phyloP scores from a whole-genome alignment of 2,797 vertebrate species.

The Protosalanx chinensis region DNA sequence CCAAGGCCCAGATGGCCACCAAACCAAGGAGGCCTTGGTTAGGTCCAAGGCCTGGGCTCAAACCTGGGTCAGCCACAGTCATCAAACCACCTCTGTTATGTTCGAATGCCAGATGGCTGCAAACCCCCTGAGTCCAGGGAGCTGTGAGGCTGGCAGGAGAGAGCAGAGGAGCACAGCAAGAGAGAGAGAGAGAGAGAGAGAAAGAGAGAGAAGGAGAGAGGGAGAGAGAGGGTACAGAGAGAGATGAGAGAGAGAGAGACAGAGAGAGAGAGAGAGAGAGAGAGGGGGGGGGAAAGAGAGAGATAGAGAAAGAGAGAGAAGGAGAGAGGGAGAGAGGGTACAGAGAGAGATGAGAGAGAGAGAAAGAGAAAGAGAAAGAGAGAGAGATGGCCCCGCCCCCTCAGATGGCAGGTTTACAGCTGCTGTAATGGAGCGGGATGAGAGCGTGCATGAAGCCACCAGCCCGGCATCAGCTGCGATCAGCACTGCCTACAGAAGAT shows the following conservation, averaged over 20 bases:
- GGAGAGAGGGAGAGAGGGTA: not conserved
- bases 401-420: slow-evolving; percentile 55
- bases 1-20: slow-evolving; percentile 42
- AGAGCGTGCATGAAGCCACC: slow-evolving; percentile 31
- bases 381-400: slow-evolving; percentile 25
- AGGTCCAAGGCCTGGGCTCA: not conserved
- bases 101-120: slow-evolving; percentile 18
- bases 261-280: not conserved
- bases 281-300: not conserved
- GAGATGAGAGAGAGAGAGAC: not conserved
- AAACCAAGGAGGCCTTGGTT: slow-evolving; percentile 20
- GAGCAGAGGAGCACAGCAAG: not conserved
- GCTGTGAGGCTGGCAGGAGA: not conserved
- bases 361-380: not conserved
- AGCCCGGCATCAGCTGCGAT: slow-evolving; percentile 32
- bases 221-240: not conserved
- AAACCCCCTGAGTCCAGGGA: not conserved
- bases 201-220: too few relatives aligned
- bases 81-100: slow-evolving; percentile 16
- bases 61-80: not conserved
- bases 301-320: not conserved
- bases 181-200: not conserved
- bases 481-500: slow-evolving; percentile 30
- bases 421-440: slow-evolving; percentile 57
- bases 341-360: not conserved